Evolutionary conservation across 1,140 invertebrate genomes (phyloP).

Genomic region (Hydropsyche tenuis): DNA sequence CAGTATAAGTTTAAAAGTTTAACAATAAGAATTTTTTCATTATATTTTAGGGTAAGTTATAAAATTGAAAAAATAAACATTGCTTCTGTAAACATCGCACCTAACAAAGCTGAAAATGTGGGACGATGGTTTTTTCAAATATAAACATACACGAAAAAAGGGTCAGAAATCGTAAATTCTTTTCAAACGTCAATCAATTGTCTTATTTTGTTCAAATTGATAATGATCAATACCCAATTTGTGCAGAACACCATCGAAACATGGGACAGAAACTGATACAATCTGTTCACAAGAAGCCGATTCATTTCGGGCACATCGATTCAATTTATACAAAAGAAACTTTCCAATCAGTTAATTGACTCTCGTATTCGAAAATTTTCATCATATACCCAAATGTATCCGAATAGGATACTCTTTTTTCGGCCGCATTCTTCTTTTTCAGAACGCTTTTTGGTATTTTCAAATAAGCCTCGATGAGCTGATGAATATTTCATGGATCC

Average conservation of each 20-base stretch:
- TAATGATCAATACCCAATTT: slow-evolving; percentile 14
- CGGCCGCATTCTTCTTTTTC: neutral
- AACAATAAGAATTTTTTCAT: too few relatives aligned
- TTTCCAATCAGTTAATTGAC: too few relatives aligned
- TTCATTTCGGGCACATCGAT: neutral
- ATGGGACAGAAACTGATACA: slow-evolving; percentile 6
- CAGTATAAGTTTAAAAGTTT: too few relatives aligned
- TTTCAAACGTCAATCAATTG: slow-evolving; percentile 13
- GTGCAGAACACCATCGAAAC: neutral
- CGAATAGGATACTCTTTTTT: neutral
- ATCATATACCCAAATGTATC: too few relatives aligned
- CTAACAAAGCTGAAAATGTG: neutral
- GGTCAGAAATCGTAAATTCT: neutral
- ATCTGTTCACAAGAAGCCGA: neutral
- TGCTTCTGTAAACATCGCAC: neutral
- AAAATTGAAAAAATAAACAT: neutral
- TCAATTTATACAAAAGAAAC: too few relatives aligned
- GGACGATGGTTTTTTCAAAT: neutral
- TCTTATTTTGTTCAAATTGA: neutral
- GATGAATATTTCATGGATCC: slow-evolving; percentile 32
- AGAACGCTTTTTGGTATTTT: slow-evolving; percentile 15
- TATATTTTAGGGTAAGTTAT: neutral
- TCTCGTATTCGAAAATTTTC: too few relatives aligned
- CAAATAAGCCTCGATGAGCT: neutral
- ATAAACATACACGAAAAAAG: neutral